A percentile compares a stretch with the other conserved stretches of the same genome.
phyloP scores from a whole-genome alignment of 2,797 vertebrate species.

The Gymnoscopelus braueri region DNA sequence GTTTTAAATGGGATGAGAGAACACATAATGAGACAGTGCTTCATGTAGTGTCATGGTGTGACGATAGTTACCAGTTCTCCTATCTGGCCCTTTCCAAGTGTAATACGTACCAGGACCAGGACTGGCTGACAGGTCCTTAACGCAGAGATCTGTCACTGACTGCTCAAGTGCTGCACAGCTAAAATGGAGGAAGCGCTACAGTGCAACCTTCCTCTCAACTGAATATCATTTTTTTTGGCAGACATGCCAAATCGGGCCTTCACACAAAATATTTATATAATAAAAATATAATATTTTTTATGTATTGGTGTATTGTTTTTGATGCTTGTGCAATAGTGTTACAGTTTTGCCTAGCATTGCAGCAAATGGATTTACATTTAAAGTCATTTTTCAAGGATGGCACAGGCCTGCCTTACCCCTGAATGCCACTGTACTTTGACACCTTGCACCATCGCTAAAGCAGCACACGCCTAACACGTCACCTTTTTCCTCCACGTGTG shows the following conservation, averaged over 20 bases:
- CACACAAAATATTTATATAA: too few species aligned
- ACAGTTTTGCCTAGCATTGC: too few species aligned
- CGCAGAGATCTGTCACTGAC: conserved; percentile 66
- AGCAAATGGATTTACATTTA: too few species aligned
- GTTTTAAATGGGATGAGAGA: conserved; percentile 78
- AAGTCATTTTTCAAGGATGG: too few species aligned
- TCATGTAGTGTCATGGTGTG: conserved; percentile 74
- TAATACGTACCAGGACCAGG: conserved; percentile 71
- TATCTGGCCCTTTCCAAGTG: conserved; percentile 71
- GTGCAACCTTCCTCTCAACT: conserved; percentile 21
- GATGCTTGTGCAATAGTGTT: too few species aligned
- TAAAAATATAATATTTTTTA: too few species aligned
- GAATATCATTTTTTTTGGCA: conserved; percentile 24
- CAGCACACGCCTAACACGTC: too few species aligned
- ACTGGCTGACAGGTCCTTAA: conserved; percentile 59
- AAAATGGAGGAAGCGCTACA: conserved; percentile 45
- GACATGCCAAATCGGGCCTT: conserved; percentile 34
- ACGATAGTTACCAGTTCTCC: conserved; percentile 70
- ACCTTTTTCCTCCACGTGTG: background rate
- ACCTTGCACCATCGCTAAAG: too few species aligned
- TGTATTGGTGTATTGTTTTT: too few species aligned
- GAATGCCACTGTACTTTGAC: too few species aligned
- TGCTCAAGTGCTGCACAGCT: background rate
- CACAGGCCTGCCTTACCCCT: too few species aligned
- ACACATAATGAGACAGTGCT: conserved; percentile 79